Percentiles rank a stretch among this genome's conserved stretches.
These are phyloP conservation scores for Albula glossodonta DNA, from an alignment of 2,113 vertebrate genomes.

Conservation along the genomic window DNA sequence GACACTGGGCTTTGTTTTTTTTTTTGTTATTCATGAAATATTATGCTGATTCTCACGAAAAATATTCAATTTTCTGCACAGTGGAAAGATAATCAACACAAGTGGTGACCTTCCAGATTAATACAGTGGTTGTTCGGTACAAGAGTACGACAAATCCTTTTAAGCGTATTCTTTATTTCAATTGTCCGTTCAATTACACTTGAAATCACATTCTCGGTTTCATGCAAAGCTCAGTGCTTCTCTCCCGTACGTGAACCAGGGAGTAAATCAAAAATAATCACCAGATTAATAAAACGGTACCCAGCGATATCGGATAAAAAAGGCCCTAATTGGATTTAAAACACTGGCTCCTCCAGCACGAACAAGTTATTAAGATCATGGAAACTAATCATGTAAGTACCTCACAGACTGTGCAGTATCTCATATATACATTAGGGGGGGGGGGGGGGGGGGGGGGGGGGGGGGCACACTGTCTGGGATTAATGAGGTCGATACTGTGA, in stretches of 20 bases:
- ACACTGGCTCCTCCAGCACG: background rate
- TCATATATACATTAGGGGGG: background rate
- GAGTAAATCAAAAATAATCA: background rate
- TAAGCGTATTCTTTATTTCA: background rate
- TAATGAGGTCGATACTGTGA: background rate
- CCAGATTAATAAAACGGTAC: background rate
- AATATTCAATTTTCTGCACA: background rate
- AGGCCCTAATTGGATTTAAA: conserved; percentile 1
- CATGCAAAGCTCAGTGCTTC: background rate
- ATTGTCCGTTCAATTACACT: background rate
- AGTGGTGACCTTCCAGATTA: background rate
- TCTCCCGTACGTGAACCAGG: background rate
- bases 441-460: background rate
- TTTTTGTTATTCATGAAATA: conserved; percentile 1
- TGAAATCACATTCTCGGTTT: background rate
- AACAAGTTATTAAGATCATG: background rate
- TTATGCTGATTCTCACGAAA: background rate
- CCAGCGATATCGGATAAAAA: background rate
- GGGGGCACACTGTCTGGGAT: background rate
- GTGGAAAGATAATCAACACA: background rate
- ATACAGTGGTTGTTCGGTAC: background rate
- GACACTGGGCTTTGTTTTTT: background rate
- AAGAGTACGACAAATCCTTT: background rate
- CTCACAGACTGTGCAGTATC: background rate
- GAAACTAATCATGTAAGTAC: background rate